Conservation (phyloP, 2,888 invertebrate species). For the Maniola hyperantus region DNA sequence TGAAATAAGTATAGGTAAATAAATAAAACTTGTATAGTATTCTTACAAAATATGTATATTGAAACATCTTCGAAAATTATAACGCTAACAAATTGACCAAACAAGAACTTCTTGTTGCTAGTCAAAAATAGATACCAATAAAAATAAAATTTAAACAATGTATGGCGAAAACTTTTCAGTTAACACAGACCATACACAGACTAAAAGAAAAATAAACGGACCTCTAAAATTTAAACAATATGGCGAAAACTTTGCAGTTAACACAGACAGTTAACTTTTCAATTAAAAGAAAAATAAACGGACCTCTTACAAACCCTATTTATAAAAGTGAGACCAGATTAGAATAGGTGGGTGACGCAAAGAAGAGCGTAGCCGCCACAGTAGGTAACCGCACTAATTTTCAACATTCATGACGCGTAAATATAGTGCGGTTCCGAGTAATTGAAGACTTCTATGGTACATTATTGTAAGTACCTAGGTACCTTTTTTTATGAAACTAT, state of each 20-base stretch:
- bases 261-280: no score
- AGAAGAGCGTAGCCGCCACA: background rate
- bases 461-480: no score
- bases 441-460: no score
- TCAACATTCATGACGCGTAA: no score
- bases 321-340: background rate
- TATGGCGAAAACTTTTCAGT: constrained; percentile 17
- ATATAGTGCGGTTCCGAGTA: no score
- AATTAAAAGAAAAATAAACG: constrained; percentile 13
- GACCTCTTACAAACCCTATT: background rate
- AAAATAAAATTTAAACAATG: constrained; percentile 1
- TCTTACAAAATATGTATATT: constrained; percentile 14
- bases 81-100: constrained; percentile 21
- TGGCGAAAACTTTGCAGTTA: constrained; percentile 16
- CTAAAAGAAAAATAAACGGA: constrained; percentile 10
- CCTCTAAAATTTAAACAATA: constrained; percentile 2
- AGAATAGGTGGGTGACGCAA: background rate
- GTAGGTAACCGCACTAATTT: no score
- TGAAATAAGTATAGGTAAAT: background rate
- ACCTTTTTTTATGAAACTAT: no score
- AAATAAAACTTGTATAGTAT: background rate
- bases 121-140: background rate
- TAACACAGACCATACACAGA: constrained; percentile 18
- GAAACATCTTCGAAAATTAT: constrained; percentile 14
- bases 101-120: constrained; percentile 1